Base-by-base conservation (phyloP, 2,888 invertebrate species). In the Leptarthrus brevirostris region DNA sequence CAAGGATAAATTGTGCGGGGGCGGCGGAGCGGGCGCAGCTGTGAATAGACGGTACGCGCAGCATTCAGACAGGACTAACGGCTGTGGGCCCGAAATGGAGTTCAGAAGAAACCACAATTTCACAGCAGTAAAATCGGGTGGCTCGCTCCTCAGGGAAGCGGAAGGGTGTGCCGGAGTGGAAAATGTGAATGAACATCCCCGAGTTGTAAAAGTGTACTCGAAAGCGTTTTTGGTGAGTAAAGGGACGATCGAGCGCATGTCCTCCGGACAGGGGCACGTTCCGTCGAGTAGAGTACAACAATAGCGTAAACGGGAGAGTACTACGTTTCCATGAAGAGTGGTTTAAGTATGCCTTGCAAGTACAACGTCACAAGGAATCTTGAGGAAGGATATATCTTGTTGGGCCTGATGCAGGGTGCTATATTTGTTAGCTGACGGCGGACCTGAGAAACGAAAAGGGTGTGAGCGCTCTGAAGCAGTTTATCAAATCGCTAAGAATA, bases 171-270 rank as follows among this genome's bases (percentile, higher is more conserved):
- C 54, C 71, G 54, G 56, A 44, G 40, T 24, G 47, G 56, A 58
- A 58, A 44, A 56, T 56, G 56, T 58, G 44, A 44, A 56, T 54
- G 54, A 58, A 72, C 36, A 44, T 54, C 36, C 70, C 54, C 5
- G 56, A 72, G 72, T 72, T 72, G 72, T 72, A 72, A 72, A 72
- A 56, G 47, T 56, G 72, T 72, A 72, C 72, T 58, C 71, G 54
- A 54, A 44, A 71, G 56, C 54, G 22, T 54, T 54, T 71, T 71
- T 26, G 71, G 54, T 56, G 54, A 71, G 69, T 66, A 47, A 36
- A 40, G 71, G 20, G 44, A 40, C 24, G 47, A 24, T 24, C 20
- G 53, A 16, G 70, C 70, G 71, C 71, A 71, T 71, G 71, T 44
- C 71, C 71, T 56, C 22, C 16, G 36, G 6, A 54, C 36, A 71